Percentiles rank a stretch among this genome's conserved stretches.
Evolutionary conservation across 2,888 invertebrate genomes (phyloP).

Genomic region (Orthosia gothica): DNA sequence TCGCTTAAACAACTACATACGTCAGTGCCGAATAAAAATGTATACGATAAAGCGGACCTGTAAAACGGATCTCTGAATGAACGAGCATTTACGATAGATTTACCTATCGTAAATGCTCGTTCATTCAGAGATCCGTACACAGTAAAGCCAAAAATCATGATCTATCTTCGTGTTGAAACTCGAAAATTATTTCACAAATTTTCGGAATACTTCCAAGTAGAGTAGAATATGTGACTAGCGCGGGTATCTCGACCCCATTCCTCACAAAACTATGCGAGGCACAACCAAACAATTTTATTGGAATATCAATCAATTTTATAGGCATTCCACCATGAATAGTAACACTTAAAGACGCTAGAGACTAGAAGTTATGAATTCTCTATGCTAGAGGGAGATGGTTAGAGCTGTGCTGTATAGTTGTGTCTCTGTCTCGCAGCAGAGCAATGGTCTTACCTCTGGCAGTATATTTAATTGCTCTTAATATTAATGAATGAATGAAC

Average conservation of each 20-base stretch:
- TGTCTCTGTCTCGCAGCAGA: conserved; percentile 18
- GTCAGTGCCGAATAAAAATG: too few species aligned
- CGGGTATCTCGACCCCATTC: conserved; percentile 38
- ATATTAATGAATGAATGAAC: conserved; percentile 49
- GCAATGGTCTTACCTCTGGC: conserved; percentile 38
- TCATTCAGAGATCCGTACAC: too few species aligned
- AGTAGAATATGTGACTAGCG: conserved; percentile 30
- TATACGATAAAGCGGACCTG: too few species aligned
- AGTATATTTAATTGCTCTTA: conserved; percentile 61
- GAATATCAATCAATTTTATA: conserved; percentile 69
- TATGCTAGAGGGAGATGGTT: conserved; percentile 43
- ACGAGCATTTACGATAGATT: too few species aligned
- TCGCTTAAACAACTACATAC: too few species aligned
- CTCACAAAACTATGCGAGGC: conserved; percentile 60
- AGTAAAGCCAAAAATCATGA: conserved; percentile 6
- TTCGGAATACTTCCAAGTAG: conserved; percentile 30
- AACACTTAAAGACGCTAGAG: conserved; percentile 52
- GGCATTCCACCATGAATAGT: conserved; percentile 47
- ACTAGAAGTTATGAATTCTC: conserved; percentile 42
- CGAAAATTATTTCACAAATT: conserved; percentile 44
- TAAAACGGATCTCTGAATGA: too few species aligned
- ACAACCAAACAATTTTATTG: conserved; percentile 64
- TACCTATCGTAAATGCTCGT: too few species aligned
- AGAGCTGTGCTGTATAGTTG: conserved; percentile 7
- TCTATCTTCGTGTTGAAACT: conserved; percentile 21